Evolutionary conservation across 2,888 invertebrate species (phyloP), one percentile per base, ranked within the genome.

Genomic region (Tiliacea aurago): DNA sequence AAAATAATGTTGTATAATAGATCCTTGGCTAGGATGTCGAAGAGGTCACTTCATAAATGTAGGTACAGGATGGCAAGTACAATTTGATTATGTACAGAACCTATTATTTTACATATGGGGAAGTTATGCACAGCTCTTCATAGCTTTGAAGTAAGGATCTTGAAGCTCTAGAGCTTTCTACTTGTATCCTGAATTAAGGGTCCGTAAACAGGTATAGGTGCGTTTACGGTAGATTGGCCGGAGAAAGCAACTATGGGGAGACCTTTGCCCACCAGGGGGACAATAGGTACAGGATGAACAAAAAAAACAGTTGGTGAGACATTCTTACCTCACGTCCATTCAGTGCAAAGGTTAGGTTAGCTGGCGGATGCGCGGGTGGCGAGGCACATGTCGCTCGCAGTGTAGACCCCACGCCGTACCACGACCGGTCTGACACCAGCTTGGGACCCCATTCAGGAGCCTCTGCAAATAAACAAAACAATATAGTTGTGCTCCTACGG

Each of bases 321-420:
- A 33, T 59, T 66, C 70, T 64, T 63, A 96, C 97, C 97, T 94
- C 97, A 90, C 93, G 95, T 75, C 97, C 97, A 90, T 98, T 98
- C 70, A 98, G 96, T 81, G 97, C 97, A 96, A 97, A 98, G 64
- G 98, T 98, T 87, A 98, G 96, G 92, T 98, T 98, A 67, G 97
- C 97, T 20, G 97, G 96, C 41, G 98, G 98, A 92, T 97, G 97
- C 67, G 97, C 97, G 23, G 97, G 96, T 23, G 98, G 97, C 37
- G 97, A 96, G 13, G 97, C 97, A 89, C 98, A 98, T 78, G 97
- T 97, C 59, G 97, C 98, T 74, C 97, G 96, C 80, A 98, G 95
- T 20, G 96, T 97, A 78, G 97, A 97, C 6, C 97, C 98, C 76
- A 97, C 97, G 79, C 97, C 97, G 92, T 97, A 97, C 93, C 97